These are phyloP conservation scores for Aleadryas rufinucha DNA, from an alignment of 2,113 vertebrate genomes.

Conservation along the genomic window DNA sequence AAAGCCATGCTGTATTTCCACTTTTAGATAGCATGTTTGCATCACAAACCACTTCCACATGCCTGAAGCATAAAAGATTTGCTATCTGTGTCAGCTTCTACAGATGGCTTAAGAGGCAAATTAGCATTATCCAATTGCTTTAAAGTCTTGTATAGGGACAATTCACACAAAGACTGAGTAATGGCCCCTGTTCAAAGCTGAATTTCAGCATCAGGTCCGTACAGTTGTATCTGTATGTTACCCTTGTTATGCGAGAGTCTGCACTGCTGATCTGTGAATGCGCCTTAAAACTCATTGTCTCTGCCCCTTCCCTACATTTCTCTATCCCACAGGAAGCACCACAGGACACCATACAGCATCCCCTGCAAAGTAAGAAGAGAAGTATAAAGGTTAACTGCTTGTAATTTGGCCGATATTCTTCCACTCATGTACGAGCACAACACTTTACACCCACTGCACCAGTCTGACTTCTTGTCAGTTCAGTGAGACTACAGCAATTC, in stretches of 20 bases:
- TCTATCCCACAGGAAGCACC: background rate
- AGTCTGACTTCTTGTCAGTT: background rate
- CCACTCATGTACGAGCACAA: background rate
- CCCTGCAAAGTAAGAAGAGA: background rate
- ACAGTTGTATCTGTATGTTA: background rate
- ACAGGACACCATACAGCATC: background rate
- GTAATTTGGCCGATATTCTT: background rate
- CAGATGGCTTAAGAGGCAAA: constrained; percentile 27
- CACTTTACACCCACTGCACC: background rate
- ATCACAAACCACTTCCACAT: constrained; percentile 57
- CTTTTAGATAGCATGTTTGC: constrained; percentile 26
- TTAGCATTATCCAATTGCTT: constrained; percentile 21
- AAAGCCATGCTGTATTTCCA: constrained; percentile 15
- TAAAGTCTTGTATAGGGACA: background rate
- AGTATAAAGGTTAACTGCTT: background rate
- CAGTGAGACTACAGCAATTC: background rate
- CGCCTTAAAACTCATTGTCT: background rate
- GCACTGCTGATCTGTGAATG: background rate
- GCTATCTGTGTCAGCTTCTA: constrained; percentile 38
- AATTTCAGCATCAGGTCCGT: background rate
- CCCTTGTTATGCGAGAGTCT: background rate
- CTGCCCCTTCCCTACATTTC: background rate
- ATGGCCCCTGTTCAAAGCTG: background rate
- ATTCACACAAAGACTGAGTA: constrained; percentile 1
- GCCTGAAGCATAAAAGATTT: constrained; percentile 47